These are phyloP conservation scores for Alloplasta piceator DNA, from an alignment of 2,888 invertebrate genomes.

Conservation along the genomic window DNA sequence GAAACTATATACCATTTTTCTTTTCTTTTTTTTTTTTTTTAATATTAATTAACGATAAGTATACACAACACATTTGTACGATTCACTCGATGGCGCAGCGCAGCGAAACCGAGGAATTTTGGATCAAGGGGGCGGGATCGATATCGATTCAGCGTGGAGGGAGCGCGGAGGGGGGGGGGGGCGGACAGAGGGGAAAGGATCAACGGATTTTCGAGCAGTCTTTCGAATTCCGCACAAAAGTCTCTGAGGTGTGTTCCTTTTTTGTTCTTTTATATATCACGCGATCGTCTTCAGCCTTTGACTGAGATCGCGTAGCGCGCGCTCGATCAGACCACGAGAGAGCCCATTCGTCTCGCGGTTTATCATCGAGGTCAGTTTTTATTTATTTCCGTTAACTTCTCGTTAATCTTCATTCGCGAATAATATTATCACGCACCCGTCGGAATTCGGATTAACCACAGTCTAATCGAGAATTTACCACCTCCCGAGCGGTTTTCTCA, in stretches of 20 bases:
- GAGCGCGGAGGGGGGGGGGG: slow-evolving; percentile 55
- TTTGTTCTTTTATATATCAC: background rate
- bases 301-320: slow-evolving; percentile 9
- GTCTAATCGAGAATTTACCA: slow-evolving; percentile 16
- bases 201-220: slow-evolving; percentile 10
- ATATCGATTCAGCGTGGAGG: slow-evolving; percentile 2
- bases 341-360: slow-evolving; percentile 63
- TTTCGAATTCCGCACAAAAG: slow-evolving; percentile 40
- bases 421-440: slow-evolving; percentile 53
- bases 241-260: slow-evolving; percentile 22
- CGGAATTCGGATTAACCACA: slow-evolving; percentile 34
- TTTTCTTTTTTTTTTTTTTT: slow-evolving; percentile 64
- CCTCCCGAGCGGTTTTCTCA: slow-evolving; percentile 12
- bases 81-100: slow-evolving; percentile 78
- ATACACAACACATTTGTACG: slow-evolving; percentile 83
- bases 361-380: slow-evolving; percentile 43
- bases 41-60: slow-evolving; percentile 81
- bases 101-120: slow-evolving; percentile 74
- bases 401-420: slow-evolving; percentile 1
- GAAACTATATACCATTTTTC: slow-evolving; percentile 59
- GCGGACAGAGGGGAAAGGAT: background rate
- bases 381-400: slow-evolving; percentile 6
- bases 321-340: slow-evolving; percentile 53
- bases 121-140: slow-evolving; percentile 55
- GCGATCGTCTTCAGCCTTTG: background rate